These are phyloP conservation scores for Emydoidea blandingii DNA, from an alignment of 2,797 vertebrate genomes.

Conservation along the genomic window DNA sequence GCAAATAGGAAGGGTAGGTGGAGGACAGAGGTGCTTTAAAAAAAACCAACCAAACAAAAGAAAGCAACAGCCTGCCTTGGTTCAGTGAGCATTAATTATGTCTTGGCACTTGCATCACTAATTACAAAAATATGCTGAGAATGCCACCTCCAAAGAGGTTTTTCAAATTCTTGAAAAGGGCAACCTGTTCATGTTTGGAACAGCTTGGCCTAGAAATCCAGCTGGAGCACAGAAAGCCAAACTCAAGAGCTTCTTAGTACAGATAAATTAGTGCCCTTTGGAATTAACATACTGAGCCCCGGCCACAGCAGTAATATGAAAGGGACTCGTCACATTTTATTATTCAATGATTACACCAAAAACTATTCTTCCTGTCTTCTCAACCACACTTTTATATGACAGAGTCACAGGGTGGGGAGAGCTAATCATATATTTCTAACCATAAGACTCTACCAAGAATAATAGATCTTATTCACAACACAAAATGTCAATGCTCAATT, in stretches of 20 bases:
- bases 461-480: not conserved
- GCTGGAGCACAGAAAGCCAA: not conserved
- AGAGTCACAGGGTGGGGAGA: not conserved
- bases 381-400: not conserved
- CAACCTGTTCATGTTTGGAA: not conserved
- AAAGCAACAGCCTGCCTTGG: not conserved
- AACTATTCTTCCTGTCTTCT: not conserved
- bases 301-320: not conserved
- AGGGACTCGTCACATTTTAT: not conserved
- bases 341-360: not conserved
- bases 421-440: not conserved
- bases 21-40: slow-evolving; percentile 11
- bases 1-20: slow-evolving; percentile 20
- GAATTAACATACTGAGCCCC: not conserved
- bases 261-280: not conserved
- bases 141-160: not conserved
- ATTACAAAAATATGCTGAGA: not conserved
- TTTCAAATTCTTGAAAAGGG: not conserved
- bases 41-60: not conserved
- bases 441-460: not conserved
- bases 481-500: not conserved
- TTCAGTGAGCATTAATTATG: not conserved
- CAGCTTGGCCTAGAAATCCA: not conserved
- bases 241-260: slow-evolving; percentile 7
- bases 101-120: fast-evolving